Conservation (phyloP, 2,888 invertebrate genomes). For the Hecatera dysodea region DNA sequence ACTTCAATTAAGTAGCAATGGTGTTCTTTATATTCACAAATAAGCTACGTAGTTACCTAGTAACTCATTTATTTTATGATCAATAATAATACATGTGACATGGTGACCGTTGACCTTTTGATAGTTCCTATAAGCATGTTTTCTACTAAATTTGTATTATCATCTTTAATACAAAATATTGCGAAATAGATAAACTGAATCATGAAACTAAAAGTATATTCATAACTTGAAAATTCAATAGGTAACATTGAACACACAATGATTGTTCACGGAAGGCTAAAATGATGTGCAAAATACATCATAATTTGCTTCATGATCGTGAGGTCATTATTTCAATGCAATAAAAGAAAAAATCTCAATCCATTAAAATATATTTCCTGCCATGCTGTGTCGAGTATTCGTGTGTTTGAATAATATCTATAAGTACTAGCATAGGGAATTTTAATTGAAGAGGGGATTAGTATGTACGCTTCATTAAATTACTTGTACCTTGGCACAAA, state of each 20-base stretch:
- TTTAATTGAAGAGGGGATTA: slow-evolving; percentile 33
- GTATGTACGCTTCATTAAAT: slow-evolving; percentile 16
- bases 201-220: neutral
- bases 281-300: neutral
- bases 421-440: slow-evolving; percentile 33
- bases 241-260: neutral
- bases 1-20: neutral
- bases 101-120: slow-evolving; percentile 37
- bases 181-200: slow-evolving; percentile 1
- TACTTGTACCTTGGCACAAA: slow-evolving; percentile 49
- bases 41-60: too few species aligned
- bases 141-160: slow-evolving; percentile 30
- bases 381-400: slow-evolving; percentile 12
- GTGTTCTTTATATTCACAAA: neutral
- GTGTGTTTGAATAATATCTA: slow-evolving; percentile 37
- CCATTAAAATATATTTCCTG: slow-evolving; percentile 22
- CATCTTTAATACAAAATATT: slow-evolving; percentile 10
- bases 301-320: neutral
- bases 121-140: slow-evolving; percentile 41
- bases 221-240: neutral
- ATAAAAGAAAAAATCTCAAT: slow-evolving; percentile 11
- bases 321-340: slow-evolving; percentile 13
- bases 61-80: too few species aligned
- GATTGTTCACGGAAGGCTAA: slow-evolving; percentile 16
- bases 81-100: neutral